A percentile compares a stretch with the other conserved stretches of the same genome.
These are phyloP conservation scores for Aplysina aerophoba DNA, from an alignment of 37 sponge, comb jelly and placozoan genomes.

Conservation along the genomic window DNA sequence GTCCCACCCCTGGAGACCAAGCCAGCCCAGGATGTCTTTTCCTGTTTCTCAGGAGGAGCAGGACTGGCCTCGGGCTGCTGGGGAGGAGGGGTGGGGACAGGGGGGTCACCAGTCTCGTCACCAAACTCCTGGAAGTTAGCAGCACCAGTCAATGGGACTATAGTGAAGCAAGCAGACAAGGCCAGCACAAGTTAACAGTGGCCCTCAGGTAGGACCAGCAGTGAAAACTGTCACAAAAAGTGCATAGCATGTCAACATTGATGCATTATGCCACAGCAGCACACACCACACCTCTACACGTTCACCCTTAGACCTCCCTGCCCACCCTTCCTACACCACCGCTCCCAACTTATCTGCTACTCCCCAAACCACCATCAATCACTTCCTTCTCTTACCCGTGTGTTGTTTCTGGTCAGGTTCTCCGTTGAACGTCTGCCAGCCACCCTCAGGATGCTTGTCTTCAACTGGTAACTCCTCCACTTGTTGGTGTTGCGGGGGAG, in stretches of 20 bases:
- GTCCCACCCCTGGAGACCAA: background rate
- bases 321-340: background rate
- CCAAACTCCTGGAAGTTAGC: background rate
- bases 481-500: background rate
- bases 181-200: too few species aligned
- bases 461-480: conserved; percentile 12
- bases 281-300: too few species aligned
- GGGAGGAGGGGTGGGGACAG: background rate
- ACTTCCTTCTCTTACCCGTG: background rate
- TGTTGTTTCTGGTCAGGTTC: background rate
- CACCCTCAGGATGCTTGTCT: conserved; percentile 15
- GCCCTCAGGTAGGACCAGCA: too few species aligned
- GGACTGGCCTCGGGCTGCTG: background rate
- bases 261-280: too few species aligned
- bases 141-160: background rate
- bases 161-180: too few species aligned
- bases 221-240: too few species aligned
- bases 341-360: background rate
- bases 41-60: background rate
- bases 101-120: background rate
- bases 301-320: too few species aligned
- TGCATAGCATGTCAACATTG: too few species aligned
- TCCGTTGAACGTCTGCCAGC: background rate
- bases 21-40: background rate
- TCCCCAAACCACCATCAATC: background rate